Evolutionary conservation across 2,797 vertebrate genomes (phyloP), one percentile per base, ranked within the genome.

Genomic region (Chiroxiphia lanceolata): DNA sequence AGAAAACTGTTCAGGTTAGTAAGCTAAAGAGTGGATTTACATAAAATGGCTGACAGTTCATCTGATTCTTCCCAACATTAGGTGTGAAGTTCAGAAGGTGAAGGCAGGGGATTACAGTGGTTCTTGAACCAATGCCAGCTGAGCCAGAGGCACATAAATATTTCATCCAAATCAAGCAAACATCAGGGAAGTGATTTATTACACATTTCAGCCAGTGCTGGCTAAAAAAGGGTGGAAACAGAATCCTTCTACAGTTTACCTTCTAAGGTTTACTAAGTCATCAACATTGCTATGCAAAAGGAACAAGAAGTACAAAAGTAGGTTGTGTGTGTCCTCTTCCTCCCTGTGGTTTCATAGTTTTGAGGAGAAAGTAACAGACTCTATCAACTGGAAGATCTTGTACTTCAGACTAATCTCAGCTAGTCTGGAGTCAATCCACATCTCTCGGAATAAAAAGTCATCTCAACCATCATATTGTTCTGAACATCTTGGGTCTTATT

Each of bases 151-250:
- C 77, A 90, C 44, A 61, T 63, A 82, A 87, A 65, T 87, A 63
- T 84, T 92, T 91, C 69, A 94, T n/a, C 54, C 76, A 53, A 76
- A 72, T 85, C 56, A 92, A 72, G 67, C 22, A 87, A 89, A 63
- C 25, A 79, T 59, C 45, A 78, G 34, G 53, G 13, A 86, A 56
- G 67, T 53, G 61, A 72, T 76, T 92, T 89, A 71, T 78, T 72
- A 76, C 54, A 53, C 4, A 3, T 64, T 88, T 93, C 84, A 86
- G 59, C 34, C 70, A 83, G 29, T 67, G 38, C 25, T 84, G 75
- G 33, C 56, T 76, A 84, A 87, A 95, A 40, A 77, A 79, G 45
- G n/a, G 54, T 70, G 42, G 57, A 84, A 82, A 57, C 11, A 48
- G 70, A 87, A 84, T 85, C 74, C 57, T 77, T 78, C 53, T 17